These are phyloP conservation scores for Falcaria lacertinaria DNA, from an alignment of 2,888 invertebrate genomes.

Conservation along the genomic window DNA sequence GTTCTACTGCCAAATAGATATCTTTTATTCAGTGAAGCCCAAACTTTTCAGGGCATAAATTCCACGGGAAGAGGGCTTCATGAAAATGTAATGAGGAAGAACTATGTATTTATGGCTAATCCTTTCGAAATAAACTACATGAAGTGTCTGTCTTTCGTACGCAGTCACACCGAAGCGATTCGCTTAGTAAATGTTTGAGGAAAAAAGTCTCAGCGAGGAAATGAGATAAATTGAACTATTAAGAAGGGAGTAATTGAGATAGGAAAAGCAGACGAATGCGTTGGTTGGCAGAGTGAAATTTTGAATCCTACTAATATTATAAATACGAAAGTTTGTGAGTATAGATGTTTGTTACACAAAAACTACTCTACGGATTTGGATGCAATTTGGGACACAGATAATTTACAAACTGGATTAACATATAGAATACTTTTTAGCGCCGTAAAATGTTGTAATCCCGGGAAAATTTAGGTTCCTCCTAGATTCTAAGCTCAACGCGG, in stretches of 20 bases:
- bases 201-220: slow-evolving; percentile 45
- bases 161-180: no score
- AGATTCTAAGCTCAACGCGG: no score
- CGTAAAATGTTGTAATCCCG: no score
- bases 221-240: slow-evolving; percentile 26
- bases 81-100: slow-evolving; percentile 75
- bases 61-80: slow-evolving; percentile 65
- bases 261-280: slow-evolving; percentile 36
- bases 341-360: no score
- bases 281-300: no score
- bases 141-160: slow-evolving; percentile 51
- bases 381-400: no score
- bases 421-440: no score
- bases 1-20: slow-evolving; percentile 68
- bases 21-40: slow-evolving; percentile 76
- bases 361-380: no score
- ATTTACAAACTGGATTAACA: no score
- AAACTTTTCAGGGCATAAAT: slow-evolving; percentile 75
- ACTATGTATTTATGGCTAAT: slow-evolving; percentile 74
- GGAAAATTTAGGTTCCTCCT: no score
- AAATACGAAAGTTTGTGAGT: no score
- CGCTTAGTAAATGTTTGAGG: slow-evolving; percentile 46
- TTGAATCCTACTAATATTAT: no score
- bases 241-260: slow-evolving; percentile 23
- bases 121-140: slow-evolving; percentile 73